A percentile compares a stretch with the other conserved stretches of the same genome.
Conservation (phyloP, 2,113 vertebrate species). For the Urocolius indicus region DNA sequence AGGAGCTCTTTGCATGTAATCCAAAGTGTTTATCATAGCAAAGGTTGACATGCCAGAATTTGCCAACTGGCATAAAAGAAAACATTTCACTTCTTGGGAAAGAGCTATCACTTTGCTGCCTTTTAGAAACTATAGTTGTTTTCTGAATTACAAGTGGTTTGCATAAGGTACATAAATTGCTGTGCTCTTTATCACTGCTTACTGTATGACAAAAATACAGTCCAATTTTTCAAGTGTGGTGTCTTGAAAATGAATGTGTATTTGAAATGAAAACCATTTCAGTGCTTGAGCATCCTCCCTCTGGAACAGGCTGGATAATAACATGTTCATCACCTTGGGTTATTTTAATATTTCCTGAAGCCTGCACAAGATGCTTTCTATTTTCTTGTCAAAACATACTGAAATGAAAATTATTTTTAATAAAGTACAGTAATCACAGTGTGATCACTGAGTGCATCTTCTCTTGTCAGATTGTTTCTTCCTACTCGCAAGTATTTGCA, state of each 20-base stretch:
- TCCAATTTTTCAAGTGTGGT: slow-evolving; percentile 43
- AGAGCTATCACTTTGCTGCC: slow-evolving; percentile 33
- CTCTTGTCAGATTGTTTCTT: slow-evolving; percentile 46
- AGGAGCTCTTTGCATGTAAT: slow-evolving; percentile 4
- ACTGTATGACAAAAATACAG: slow-evolving; percentile 27
- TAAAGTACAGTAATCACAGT: slow-evolving; percentile 55
- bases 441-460: slow-evolving; percentile 33
- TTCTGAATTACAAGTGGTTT: slow-evolving; percentile 41
- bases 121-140: slow-evolving; percentile 51
- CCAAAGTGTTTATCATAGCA: slow-evolving; percentile 42
- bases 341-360: slow-evolving; percentile 63
- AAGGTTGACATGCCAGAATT: slow-evolving; percentile 3
- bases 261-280: slow-evolving; percentile 66
- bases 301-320: slow-evolving; percentile 58
- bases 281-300: slow-evolving; percentile 45
- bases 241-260: slow-evolving; percentile 39
- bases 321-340: slow-evolving; percentile 50
- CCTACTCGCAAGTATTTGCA: background rate
- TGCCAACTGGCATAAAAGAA: slow-evolving; percentile 26
- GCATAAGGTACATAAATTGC: slow-evolving; percentile 27
- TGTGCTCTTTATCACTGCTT: slow-evolving; percentile 53
- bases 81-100: background rate
- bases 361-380: slow-evolving; percentile 54
- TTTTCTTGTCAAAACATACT: slow-evolving; percentile 67
- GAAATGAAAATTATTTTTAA: slow-evolving; percentile 72